Percentiles rank a stretch among this genome's conserved stretches.
Evolutionary conservation across 2,797 vertebrate genomes (phyloP).

Genomic region (Gobio occitaniae): DNA sequence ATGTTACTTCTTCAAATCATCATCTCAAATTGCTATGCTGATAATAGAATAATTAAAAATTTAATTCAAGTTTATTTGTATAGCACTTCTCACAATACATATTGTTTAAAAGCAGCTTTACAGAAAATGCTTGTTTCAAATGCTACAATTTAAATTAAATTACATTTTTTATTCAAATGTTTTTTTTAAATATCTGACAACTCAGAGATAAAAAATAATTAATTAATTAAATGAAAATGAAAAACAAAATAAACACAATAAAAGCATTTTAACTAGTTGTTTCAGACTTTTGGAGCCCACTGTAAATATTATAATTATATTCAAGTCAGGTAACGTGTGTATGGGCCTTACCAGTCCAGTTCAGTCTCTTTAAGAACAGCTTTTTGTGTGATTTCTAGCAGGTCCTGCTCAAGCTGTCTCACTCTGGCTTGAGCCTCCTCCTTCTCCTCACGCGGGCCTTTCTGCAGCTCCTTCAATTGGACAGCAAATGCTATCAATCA

Average conservation of each 20-base stretch:
- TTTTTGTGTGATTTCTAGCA: slow-evolving; percentile 87
- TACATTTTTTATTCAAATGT: too few relatives aligned
- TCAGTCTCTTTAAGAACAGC: slow-evolving; percentile 95
- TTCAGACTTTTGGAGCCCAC: background rate
- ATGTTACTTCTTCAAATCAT: background rate
- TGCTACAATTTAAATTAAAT: background rate
- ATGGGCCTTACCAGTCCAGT: slow-evolving; percentile 86
- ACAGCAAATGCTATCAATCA: slow-evolving; percentile 5
- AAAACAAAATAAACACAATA: background rate
- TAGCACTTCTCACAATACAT: background rate
- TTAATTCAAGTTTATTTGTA: background rate
- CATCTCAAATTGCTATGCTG: background rate
- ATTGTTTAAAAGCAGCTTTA: background rate
- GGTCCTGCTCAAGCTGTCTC: slow-evolving; percentile 90
- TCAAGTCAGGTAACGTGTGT: background rate
- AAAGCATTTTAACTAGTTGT: background rate
- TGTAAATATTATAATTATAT: background rate
- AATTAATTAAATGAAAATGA: background rate
- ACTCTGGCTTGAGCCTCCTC: slow-evolving; percentile 86
- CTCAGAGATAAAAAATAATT: background rate
- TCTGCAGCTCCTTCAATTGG: slow-evolving; percentile 76
- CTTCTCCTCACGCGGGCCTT: slow-evolving; percentile 84
- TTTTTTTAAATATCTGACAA: background rate
- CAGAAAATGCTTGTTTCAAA: background rate
- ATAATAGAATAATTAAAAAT: background rate